phyloP scores from a whole-genome alignment of 1,140 invertebrate genomes.

The Macrocentrus cingulum region DNA sequence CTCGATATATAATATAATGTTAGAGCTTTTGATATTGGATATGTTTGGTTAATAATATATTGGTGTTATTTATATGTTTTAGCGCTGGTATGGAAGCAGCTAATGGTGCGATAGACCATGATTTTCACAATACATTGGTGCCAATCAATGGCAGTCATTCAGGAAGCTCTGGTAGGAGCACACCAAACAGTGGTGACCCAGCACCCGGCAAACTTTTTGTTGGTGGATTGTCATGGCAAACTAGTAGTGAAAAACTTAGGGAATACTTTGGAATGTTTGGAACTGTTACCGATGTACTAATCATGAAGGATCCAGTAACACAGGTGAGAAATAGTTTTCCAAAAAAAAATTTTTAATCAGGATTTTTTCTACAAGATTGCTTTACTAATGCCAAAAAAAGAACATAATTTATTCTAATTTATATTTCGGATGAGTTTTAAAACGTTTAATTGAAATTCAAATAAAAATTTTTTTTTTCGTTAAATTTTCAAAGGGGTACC shows the following conservation, averaged over 20 bases:
- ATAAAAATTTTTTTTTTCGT: too few species aligned
- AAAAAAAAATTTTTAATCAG: slow-evolving; percentile 2
- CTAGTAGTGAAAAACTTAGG: slow-evolving; percentile 83
- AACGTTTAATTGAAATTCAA: too few species aligned
- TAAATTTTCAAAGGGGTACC: too few species aligned
- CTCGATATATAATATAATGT: too few species aligned
- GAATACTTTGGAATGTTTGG: slow-evolving; percentile 92
- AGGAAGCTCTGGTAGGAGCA: slow-evolving; percentile 73
- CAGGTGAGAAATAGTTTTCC: slow-evolving; percentile 67
- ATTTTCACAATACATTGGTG: slow-evolving; percentile 64
- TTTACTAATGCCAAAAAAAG: too few species aligned
- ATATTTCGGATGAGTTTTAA: too few species aligned
- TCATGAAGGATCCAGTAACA: slow-evolving; percentile 92
- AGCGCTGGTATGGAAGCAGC: slow-evolving; percentile 60
- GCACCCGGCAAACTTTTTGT: slow-evolving; percentile 89
- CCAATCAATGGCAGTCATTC: slow-evolving; percentile 64
- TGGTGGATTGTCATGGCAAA: slow-evolving; percentile 88
- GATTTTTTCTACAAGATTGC: neutral
- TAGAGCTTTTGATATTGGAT: neutral
- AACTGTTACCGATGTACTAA: slow-evolving; percentile 86
- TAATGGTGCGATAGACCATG: slow-evolving; percentile 64
- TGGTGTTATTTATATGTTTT: slow-evolving; percentile 36
- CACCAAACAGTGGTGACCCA: slow-evolving; percentile 71
- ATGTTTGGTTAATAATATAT: neutral
- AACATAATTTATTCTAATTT: too few species aligned